A percentile compares a stretch with the other conserved stretches of the same genome.
phyloP scores from a whole-genome alignment of 2,888 invertebrate species.

The Tipula helvola region DNA sequence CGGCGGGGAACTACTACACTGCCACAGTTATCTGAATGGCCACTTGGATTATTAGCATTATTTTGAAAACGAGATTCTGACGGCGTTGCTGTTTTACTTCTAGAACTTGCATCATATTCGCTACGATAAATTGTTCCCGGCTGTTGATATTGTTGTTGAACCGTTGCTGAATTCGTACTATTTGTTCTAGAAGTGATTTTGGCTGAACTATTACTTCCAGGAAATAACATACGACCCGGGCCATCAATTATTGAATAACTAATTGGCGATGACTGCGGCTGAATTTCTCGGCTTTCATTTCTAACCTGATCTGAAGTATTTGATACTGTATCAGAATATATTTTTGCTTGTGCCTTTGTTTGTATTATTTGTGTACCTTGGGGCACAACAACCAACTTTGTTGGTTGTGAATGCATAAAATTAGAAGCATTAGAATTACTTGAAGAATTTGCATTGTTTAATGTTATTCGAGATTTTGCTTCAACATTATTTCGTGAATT shows the following conservation, averaged over 20 bases:
- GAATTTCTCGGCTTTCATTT: conserved; percentile 21
- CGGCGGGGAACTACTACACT: conserved; percentile 44
- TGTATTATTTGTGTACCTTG: conserved; percentile 39
- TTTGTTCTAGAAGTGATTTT: conserved; percentile 37
- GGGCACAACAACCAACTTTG: conserved; percentile 14
- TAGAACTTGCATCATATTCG: conserved; percentile 45
- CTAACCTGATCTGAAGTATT: conserved; percentile 25
- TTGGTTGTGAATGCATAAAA: not conserved
- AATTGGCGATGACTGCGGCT: conserved; percentile 56
- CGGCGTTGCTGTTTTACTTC: conserved; percentile 49
- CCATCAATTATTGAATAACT: conserved; percentile 66
- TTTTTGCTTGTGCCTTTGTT: conserved; percentile 66
- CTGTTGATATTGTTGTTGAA: conserved; percentile 31
- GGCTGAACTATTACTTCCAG: conserved; percentile 41
- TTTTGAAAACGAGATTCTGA: conserved; percentile 50
- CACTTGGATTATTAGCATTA: conserved; percentile 36
- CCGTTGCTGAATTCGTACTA: conserved; percentile 21
- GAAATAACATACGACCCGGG: conserved; percentile 45
- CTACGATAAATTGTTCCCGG: conserved; percentile 43
- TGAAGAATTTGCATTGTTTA: not conserved
- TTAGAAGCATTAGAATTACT: not conserved
- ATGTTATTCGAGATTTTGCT: not conserved
- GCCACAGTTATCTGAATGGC: conserved; percentile 26
- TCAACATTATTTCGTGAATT: conserved; percentile 10
- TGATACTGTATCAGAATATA: conserved; percentile 47